Conservation (phyloP, 2,888 invertebrate species). For the Acanthosepion pharaonis region DNA sequence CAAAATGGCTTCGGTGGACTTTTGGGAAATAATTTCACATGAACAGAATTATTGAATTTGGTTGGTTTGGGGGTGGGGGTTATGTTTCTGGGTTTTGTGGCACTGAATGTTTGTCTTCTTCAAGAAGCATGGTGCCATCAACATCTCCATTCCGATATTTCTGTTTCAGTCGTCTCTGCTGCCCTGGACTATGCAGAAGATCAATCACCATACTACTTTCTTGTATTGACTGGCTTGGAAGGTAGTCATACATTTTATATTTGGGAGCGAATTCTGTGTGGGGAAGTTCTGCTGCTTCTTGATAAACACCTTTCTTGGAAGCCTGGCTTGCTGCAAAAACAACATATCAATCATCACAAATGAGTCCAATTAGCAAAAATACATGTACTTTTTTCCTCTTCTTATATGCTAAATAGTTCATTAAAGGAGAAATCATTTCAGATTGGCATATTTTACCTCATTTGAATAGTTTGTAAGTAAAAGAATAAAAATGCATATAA, state of each 20-base stretch:
- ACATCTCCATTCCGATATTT: not conserved
- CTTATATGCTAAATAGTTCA: too few species aligned
- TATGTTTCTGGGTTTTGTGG: not conserved
- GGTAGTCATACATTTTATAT: constrained; percentile 41
- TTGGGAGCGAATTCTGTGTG: constrained; percentile 44
- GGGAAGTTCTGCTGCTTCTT: constrained; percentile 45
- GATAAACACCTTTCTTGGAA: constrained; percentile 40
- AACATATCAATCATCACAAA: not conserved
- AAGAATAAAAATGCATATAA: too few species aligned
- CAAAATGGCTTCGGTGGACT: not conserved
- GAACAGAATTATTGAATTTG: not conserved
- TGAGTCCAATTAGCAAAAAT: too few species aligned
- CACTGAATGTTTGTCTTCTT: not conserved
- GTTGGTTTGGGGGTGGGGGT: not conserved
- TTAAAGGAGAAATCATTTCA: too few species aligned
- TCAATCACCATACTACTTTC: not conserved
- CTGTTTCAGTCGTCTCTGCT: not conserved
- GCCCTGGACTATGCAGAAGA: constrained; percentile 40
- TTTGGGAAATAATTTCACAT: not conserved
- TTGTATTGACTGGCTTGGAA: constrained; percentile 24
- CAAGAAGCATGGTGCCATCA: not conserved
- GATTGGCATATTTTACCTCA: too few species aligned
- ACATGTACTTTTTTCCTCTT: too few species aligned
- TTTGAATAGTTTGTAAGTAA: too few species aligned
- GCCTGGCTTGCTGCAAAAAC: constrained; percentile 25